Evolutionary conservation across 2,888 invertebrate species (phyloP).

Genomic region (Helicoverpa assulta): DNA sequence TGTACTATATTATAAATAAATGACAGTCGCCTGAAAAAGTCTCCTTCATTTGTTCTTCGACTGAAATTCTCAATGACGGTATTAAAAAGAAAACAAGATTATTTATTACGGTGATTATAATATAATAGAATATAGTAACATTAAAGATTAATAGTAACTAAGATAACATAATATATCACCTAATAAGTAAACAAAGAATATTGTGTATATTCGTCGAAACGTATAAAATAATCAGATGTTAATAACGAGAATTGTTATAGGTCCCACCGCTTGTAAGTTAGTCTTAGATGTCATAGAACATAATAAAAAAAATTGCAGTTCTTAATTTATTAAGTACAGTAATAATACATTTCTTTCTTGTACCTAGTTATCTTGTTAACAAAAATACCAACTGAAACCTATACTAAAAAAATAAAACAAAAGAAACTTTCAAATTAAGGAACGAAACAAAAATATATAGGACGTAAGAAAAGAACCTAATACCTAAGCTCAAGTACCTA

Average conservation of each 20-base stretch:
- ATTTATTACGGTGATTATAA: slow-evolving; percentile 58
- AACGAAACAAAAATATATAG: slow-evolving; percentile 4
- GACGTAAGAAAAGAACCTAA: not conserved
- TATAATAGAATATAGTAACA: slow-evolving; percentile 62
- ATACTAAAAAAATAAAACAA: slow-evolving; percentile 3
- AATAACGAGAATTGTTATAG: slow-evolving; percentile 32
- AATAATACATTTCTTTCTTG: slow-evolving; percentile 20
- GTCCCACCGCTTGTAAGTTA: slow-evolving; percentile 31
- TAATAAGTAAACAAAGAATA: slow-evolving; percentile 58
- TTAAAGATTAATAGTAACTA: slow-evolving; percentile 65
- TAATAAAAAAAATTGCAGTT: not conserved
- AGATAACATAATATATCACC: slow-evolving; percentile 58
- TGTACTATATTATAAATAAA: too few species aligned
- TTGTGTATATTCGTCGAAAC: slow-evolving; percentile 48
- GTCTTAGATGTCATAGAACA: not conserved
- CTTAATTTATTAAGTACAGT: slow-evolving; percentile 19
- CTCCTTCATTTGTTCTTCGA: too few species aligned
- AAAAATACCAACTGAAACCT: slow-evolving; percentile 38
- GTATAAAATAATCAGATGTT: slow-evolving; percentile 43
- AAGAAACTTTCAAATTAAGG: slow-evolving; percentile 1
- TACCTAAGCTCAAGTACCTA: not conserved
- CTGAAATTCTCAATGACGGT: too few species aligned
- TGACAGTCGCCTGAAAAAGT: too few species aligned
- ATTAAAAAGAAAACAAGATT: slow-evolving; percentile 50
- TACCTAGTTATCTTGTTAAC: slow-evolving; percentile 11